Evolutionary conservation across 1,140 invertebrate species (phyloP), one percentile per base, ranked within the genome.

Genomic region (Drosophila ambigua): DNA sequence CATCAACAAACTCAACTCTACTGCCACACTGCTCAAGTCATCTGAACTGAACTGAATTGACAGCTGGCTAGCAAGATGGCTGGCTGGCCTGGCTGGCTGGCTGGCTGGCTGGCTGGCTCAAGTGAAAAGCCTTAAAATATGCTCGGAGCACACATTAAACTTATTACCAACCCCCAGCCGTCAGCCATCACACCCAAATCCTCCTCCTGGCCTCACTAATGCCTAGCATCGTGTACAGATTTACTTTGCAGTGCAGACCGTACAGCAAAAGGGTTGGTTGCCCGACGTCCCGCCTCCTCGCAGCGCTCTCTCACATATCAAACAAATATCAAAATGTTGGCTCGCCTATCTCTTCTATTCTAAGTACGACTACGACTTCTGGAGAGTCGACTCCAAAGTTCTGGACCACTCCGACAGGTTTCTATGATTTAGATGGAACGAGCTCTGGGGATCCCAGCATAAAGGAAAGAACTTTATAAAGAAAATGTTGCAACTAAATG

Each of bases 111-210:
- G 35, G 35, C 11, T 35, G 76, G 72, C 76, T 76, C 72, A 72
- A 69, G 72, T 73, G 50, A 60, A 58, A 61, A 54, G 69, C 52
- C 80, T 81, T 78, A 72, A 81, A 89, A 89, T 89, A 90, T 89
- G 85, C 87, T 90, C 62, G 57, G 20, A 85, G 79, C 83, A 90
- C 74, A 90, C 78, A 90, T 90, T 90, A 85, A 85, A 90, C 85
- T 90, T 90, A 90, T 90, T 90, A 84, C 79, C 61, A 59, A 62
- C 53, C 49, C 39, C n/a, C 13, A 16, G 31, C 31, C 26, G 16
- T 16, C 13, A 11, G 15, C 51, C 63, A 24, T 24, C 23, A 16
- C 0, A 20, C 58, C 31, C 51, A 51, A 51, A 53, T 13, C 44
- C 59, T 55, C 49, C 57, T 74, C 44, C 26, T 57, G 39, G 11